Evolutionary conservation across 2,113 vertebrate genomes (phyloP), one percentile per base, ranked within the genome.

Genomic region (Cervus canadensis): DNA sequence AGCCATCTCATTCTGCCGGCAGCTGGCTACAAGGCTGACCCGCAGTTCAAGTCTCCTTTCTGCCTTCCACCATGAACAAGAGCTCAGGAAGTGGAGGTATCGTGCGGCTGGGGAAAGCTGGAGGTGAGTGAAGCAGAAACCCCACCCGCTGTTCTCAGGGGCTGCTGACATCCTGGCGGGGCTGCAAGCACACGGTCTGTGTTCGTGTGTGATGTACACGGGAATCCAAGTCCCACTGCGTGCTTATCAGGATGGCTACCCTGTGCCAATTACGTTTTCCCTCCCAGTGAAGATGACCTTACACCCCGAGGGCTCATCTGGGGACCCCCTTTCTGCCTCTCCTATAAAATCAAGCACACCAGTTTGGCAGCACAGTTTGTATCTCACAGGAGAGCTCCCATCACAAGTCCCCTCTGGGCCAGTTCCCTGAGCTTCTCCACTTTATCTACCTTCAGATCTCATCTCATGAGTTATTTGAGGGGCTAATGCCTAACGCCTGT

Each of bases 311-410:
- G 98, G 81, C 92, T 85, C 88, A 98, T 91, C 95, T 82, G 89
- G 78, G 93, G 94, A 96, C 94, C 45, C 71, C 97, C 62, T 97
- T 92, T n/a, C 89, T 84, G 92, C 89, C 93, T 98, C 86, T 95
- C 94, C 96, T 95, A 67, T 74, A 86, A 96, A 97, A 97, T 96
- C 54, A 89, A 89, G 94, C 95, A 95, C 16, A 96, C 97, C 48
- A 79, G 87, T 96, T 84, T 97, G 96, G 93, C 97, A 91, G 97
- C 79, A 45, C 43, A 62, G 97, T 94, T 87, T 98, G 95, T 96
- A 97, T 96, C 97, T 97, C 95, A 96, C 52, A 98, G 96, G 96
- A 95, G 89, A 95, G 97, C 89, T 98, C 95, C 95, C 90, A 97
- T 97, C 97, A 94, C 90, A 90, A 28, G 95, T n/a, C 95, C 95